Conservation (phyloP, 2,797 vertebrate species). For the Spea hammondii region DNA sequence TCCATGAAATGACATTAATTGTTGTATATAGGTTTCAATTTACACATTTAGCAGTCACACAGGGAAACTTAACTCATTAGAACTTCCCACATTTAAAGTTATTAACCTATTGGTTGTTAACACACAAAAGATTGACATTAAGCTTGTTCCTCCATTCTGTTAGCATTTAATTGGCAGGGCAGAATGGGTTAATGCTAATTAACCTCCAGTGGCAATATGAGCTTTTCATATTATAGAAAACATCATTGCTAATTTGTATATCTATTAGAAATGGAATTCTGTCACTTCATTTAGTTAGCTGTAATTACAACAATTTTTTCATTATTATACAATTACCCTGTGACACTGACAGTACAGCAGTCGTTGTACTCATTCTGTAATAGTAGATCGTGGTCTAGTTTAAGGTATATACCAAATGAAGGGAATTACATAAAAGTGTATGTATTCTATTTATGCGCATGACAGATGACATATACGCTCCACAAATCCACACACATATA, state of each 20-base stretch:
- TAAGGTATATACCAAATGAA: not conserved
- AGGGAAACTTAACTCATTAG: too few species aligned
- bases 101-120: too few species aligned
- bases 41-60: too few species aligned
- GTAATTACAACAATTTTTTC: constrained; percentile 9
- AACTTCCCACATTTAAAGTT: too few species aligned
- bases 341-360: not conserved
- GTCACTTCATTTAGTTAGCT: constrained; percentile 8
- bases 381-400: not conserved
- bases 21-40: too few species aligned
- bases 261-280: constrained; percentile 1
- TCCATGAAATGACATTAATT: too few species aligned
- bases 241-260: constrained; percentile 9
- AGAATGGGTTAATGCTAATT: constrained; percentile 7
- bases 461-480: too few species aligned
- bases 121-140: not conserved
- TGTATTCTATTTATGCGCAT: too few species aligned
- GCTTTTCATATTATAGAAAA: not conserved
- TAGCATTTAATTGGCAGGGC: constrained; percentile 1
- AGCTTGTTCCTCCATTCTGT: not conserved
- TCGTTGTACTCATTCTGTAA: not conserved
- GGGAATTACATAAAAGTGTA: not conserved
- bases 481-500: too few species aligned
- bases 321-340: constrained; percentile 6
- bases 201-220: constrained; percentile 1